Evolutionary conservation across 2,797 vertebrate species (phyloP), one percentile per base, ranked within the genome.

Genomic region (Emydoidea blandingii): DNA sequence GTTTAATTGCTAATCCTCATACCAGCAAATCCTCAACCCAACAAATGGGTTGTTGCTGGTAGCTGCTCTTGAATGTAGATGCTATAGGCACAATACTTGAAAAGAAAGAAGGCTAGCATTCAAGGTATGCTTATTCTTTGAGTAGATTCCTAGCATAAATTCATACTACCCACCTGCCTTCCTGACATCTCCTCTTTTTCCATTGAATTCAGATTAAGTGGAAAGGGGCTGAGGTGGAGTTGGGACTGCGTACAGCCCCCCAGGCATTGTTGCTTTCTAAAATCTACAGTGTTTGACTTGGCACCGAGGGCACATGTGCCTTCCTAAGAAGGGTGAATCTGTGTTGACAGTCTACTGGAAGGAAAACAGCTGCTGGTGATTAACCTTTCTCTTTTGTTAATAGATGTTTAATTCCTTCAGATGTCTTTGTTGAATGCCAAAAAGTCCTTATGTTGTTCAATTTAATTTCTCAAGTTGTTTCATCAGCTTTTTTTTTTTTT

Each of bases 111-210:
- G 74, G 56, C 62, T n/a, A 5, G 82, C 87, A 47, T 81, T 95
- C 54, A 91, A 90, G 74, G 11, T 87, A 83, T 34, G 79, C 27
- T 84, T 95, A 5, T 76, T 93, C 81, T 92, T 93, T 90, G 76
- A 91, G 44, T 80, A 29, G 89, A 89, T 90, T 1, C 34, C 62
- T 21, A 68, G 62, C 62, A n/a, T 19, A 68, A 68, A 68, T 41
- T 72, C 19, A 72, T 72, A 72, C 68, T 72, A 41, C 37, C n/a
- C n/a, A 72, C 68, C 37, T 41, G 68, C 21, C 68, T 41, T 72
- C 10, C 34, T 72, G 37, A 41, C 37, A 23, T 41, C 19, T 72
- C 37, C 19, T 72, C 37, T 37, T 72, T 72, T 72, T 37, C 19
- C 21, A 41, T 5, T 72, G 68, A 68, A 41, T 41, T 23, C 68